Evolutionary conservation across 2,113 vertebrate genomes (phyloP).

Genomic region (Cacatua alba): DNA sequence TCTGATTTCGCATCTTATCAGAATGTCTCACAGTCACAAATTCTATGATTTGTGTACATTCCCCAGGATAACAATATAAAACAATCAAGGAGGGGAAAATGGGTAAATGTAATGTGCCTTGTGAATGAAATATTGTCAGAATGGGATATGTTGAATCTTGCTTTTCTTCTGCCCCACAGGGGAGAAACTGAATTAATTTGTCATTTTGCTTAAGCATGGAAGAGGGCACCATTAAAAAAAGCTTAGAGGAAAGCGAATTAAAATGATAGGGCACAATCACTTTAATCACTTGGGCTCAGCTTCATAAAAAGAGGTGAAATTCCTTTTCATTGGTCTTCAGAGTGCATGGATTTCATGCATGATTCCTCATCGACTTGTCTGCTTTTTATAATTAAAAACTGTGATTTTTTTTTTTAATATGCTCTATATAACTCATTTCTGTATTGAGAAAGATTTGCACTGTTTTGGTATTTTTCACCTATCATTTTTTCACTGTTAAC

Average conservation of each 20-base stretch:
- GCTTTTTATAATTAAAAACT: constrained; percentile 32
- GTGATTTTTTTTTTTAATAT: background rate
- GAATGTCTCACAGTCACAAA: background rate
- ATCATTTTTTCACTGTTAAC: background rate
- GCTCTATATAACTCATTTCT: background rate
- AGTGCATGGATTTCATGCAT: constrained; percentile 45
- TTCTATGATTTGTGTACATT: background rate
- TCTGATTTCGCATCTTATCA: background rate
- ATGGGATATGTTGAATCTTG: constrained; percentile 23
- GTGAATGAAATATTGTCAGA: constrained; percentile 38
- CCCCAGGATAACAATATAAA: constrained; percentile 33
- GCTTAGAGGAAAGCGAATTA: constrained; percentile 50
- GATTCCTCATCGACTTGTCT: constrained; percentile 1
- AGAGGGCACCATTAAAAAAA: constrained; percentile 50
- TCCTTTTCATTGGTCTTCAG: constrained; percentile 53
- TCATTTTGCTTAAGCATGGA: constrained; percentile 52
- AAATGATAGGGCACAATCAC: constrained; percentile 37
- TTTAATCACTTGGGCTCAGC: constrained; percentile 56
- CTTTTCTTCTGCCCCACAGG: constrained; percentile 48
- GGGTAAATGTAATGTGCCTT: constrained; percentile 1
- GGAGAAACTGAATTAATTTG: constrained; percentile 50
- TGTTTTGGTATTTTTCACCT: background rate
- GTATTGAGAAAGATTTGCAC: background rate
- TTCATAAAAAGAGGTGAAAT: constrained; percentile 58
- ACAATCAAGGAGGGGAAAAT: background rate